Evolutionary conservation across 2,797 vertebrate genomes (phyloP).

Genomic region (Cetoscarus ocellatus): DNA sequence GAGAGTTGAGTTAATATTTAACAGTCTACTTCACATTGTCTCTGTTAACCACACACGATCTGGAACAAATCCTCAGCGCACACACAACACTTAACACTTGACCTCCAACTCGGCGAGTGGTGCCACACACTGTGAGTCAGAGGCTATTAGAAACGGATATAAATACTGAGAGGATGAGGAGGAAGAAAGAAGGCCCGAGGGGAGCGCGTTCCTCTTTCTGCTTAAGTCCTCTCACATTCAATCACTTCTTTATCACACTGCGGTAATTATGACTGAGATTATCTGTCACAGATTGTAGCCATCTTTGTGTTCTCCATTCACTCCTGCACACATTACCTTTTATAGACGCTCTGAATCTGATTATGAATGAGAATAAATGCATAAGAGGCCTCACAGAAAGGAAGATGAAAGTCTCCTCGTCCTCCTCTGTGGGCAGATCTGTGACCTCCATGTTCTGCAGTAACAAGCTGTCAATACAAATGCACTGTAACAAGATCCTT

Average conservation of each 20-base stretch:
- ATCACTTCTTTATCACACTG: constrained; percentile 55
- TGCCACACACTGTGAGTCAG: constrained; percentile 63
- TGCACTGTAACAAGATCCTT: constrained; percentile 71
- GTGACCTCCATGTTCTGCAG: constrained; percentile 53
- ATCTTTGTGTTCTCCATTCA: constrained; percentile 48
- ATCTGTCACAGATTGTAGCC: constrained; percentile 52
- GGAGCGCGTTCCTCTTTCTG: constrained; percentile 20
- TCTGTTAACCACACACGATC: constrained; percentile 69
- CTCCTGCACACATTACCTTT: constrained; percentile 31
- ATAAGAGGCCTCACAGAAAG: constrained; percentile 36
- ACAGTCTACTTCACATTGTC: constrained; percentile 56
- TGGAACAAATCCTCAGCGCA: constrained; percentile 72
- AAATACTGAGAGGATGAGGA: constrained; percentile 47
- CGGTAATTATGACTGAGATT: constrained; percentile 65
- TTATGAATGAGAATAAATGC: constrained; percentile 60
- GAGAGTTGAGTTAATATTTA: constrained; percentile 48
- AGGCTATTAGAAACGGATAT: constrained; percentile 45
- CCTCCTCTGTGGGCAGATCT: constrained; percentile 62
- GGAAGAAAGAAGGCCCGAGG: constrained; percentile 20
- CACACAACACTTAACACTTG: constrained; percentile 79
- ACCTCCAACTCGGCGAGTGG: constrained; percentile 67
- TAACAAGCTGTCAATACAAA: constrained; percentile 81
- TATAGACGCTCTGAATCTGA: constrained; percentile 52
- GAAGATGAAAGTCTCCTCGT: constrained; percentile 54
- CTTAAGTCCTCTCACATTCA: constrained; percentile 64